Percentiles rank a stretch among this genome's conserved stretches.
These are phyloP conservation scores for Eulithis testata DNA, from an alignment of 2,888 invertebrate species.

Conservation along the genomic window DNA sequence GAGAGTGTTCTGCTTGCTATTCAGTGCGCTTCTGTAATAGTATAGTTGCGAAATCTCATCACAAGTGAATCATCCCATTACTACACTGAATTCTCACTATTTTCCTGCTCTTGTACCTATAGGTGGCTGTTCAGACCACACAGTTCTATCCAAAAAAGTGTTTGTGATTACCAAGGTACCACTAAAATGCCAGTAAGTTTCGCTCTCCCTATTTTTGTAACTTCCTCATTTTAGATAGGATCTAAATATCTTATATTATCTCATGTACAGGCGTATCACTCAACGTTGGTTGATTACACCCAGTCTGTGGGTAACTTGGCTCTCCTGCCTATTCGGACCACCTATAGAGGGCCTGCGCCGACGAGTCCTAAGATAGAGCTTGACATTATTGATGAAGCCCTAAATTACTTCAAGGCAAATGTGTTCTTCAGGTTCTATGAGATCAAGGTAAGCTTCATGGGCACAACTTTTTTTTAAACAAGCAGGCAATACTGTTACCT, in stretches of 20 bases:
- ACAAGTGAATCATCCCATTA: no score
- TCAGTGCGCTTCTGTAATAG: no score
- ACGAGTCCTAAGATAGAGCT: slow-evolving; percentile 86
- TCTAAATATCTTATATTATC: neutral
- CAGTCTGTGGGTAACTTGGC: slow-evolving; percentile 96
- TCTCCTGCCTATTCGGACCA: slow-evolving; percentile 94
- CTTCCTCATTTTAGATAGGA: neutral
- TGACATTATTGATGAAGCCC: slow-evolving; percentile 98
- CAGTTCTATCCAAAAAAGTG: neutral
- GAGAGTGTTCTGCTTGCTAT: no score
- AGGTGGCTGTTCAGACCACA: neutral
- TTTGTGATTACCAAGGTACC: neutral
- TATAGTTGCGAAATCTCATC: no score
- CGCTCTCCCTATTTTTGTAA: neutral
- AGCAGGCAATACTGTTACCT: no score
- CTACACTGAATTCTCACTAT: no score
- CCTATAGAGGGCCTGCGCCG: slow-evolving; percentile 96
- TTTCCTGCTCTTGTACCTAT: no score
- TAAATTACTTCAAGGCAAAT: slow-evolving; percentile 99
- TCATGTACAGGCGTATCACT: slow-evolving; percentile 95
- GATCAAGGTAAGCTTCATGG: slow-evolving; percentile 90
- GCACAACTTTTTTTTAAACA: no score
- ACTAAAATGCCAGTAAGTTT: slow-evolving; percentile 56
- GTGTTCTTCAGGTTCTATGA: slow-evolving; percentile 99
- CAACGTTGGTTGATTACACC: slow-evolving; percentile 90